A percentile compares a stretch with the other conserved stretches of the same genome.
Evolutionary conservation across 2,797 vertebrate species (phyloP).

Genomic region (Cyprinella venusta): DNA sequence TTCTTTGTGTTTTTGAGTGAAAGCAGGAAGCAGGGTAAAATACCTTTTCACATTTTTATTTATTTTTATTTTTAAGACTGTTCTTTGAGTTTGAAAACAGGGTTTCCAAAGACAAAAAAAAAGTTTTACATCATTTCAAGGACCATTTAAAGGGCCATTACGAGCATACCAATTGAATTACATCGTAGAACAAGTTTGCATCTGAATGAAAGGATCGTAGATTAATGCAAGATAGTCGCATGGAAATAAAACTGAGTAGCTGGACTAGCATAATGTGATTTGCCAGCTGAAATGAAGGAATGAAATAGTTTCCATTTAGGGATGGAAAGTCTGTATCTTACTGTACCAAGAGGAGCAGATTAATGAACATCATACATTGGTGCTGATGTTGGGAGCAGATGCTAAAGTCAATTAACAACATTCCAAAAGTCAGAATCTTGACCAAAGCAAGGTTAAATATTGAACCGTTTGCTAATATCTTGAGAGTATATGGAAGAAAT

Average conservation of each 20-base stretch:
- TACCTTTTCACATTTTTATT: constrained; percentile 1
- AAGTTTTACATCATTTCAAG: not conserved
- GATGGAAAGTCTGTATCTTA: not conserved
- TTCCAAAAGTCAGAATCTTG: constrained; percentile 16
- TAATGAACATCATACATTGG: constrained; percentile 6
- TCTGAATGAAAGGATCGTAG: not conserved
- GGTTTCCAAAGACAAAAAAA: not conserved
- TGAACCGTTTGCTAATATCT: not conserved
- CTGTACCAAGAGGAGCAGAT: constrained; percentile 8
- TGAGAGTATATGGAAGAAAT: not conserved
- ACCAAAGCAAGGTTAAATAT: constrained; percentile 15
- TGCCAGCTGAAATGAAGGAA: not conserved
- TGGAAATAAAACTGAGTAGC: constrained; percentile 18
- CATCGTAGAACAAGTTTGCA: not conserved
- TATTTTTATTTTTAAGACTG: constrained; percentile 19
- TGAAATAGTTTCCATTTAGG: not conserved
- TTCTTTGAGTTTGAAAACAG: not conserved
- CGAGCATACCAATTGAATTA: not conserved
- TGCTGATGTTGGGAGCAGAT: constrained; percentile 5
- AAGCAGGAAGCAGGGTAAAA: not conserved
- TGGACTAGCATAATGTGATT: constrained; percentile 7
- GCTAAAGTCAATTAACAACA: not conserved
- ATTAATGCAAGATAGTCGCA: not conserved
- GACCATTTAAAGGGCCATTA: not conserved
- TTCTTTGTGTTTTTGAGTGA: constrained; percentile 8